Base-by-base conservation (phyloP, 2,888 invertebrate species). In the Fabriciana adippe region DNA sequence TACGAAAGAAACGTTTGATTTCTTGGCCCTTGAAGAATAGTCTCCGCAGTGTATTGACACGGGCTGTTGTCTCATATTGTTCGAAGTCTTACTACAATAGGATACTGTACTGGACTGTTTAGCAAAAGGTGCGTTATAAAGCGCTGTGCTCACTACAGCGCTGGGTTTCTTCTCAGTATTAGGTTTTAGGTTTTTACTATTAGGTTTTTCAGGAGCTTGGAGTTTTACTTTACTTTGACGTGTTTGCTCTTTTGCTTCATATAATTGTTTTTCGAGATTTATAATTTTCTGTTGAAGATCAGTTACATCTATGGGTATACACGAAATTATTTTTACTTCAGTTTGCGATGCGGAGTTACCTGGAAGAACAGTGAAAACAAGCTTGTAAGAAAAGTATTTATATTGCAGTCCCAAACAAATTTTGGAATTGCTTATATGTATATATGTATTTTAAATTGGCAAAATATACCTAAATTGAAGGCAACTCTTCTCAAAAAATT, bases 261-360 rank as follows among this genome's bases (percentile, higher is more conserved):
- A 81, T 14, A 90, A 72, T 72, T 90, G 80, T 68, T 79, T 84
- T 73, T 92, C 90, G 35, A 91, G 78, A 35, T 70, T 66, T 2
- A 81, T 71, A 3, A 92, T 90, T 69, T 85, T 88, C 71, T 89
- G 83, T 72, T 92, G 92, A 51, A 92, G 79, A 68, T 92, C 92
- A 13, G 90, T 86, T 4, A 92, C 92, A 72, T 92, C 92, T 71
- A 92, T 89, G 6, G 92, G 92, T 76, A 92, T 90, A 73, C 92
- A 92, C 18, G 92, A 92, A 77, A 92, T 89, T 64, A 92, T 88
- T 81, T 92, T 91, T 2, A 92, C 92, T 78, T 92, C 91, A 1
- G 91, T 91, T 72, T 88, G 88, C 1, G 92, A 91, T 31, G 88
- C 86, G 13, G 87, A 81, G 68, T 92, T 92, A 31, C 92, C 92